A percentile compares a stretch with the other conserved stretches of the same genome.
phyloP scores from a whole-genome alignment of 2,888 invertebrate genomes.

The Arctia plantaginis region DNA sequence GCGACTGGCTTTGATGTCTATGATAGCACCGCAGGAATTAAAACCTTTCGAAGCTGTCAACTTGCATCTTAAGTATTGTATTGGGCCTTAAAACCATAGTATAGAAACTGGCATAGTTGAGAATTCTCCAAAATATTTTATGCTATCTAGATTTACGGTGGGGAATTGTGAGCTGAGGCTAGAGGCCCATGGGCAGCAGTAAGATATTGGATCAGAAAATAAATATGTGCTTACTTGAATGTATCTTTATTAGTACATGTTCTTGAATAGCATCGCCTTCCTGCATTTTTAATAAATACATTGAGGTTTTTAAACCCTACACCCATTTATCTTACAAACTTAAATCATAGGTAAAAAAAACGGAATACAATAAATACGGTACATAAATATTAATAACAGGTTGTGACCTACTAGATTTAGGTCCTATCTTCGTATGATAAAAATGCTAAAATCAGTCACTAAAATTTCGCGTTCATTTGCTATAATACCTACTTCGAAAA shows the following conservation, averaged over 20 bases:
- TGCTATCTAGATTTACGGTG: too few species aligned
- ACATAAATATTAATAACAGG: constrained; percentile 7
- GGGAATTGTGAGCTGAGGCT: too few species aligned
- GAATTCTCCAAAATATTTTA: too few species aligned
- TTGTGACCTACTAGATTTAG: constrained; percentile 49
- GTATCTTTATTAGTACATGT: constrained; percentile 31
- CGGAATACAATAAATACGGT: constrained; percentile 10
- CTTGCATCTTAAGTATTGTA: too few species aligned
- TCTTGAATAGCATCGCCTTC: constrained; percentile 33
- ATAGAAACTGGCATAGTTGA: too few species aligned
- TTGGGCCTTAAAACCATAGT: too few species aligned
- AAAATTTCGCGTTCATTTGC: not conserved
- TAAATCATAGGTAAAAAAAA: constrained; percentile 5
- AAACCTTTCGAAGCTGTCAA: too few species aligned
- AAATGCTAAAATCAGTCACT: not conserved
- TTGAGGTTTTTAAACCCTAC: constrained; percentile 38
- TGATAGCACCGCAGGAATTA: too few species aligned
- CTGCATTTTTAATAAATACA: constrained; percentile 18
- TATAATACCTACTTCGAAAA: not conserved
- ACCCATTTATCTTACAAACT: constrained; percentile 47
- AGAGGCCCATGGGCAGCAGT: too few species aligned
- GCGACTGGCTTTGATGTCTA: too few species aligned
- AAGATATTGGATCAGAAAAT: too few species aligned
- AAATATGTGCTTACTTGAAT: constrained; percentile 46
- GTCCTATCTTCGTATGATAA: not conserved